phyloP scores from a whole-genome alignment of 2,797 vertebrate genomes.

The Heteromormyrus szaboi region DNA sequence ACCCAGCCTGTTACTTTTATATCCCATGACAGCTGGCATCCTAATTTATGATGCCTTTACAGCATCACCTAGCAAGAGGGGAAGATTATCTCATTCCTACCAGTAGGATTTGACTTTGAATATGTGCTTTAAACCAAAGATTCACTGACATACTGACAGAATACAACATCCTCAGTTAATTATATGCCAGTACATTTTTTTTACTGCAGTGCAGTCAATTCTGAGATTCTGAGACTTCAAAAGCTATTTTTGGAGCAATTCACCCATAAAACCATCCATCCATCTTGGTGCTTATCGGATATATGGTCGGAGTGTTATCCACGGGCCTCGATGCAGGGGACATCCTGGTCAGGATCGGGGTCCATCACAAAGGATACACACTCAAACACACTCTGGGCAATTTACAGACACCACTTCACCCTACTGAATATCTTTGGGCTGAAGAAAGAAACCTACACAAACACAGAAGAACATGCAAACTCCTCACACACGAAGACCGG shows the following conservation, averaged over 20 bases:
- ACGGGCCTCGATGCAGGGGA: neutral
- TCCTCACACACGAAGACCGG: neutral
- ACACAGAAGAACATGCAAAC: neutral
- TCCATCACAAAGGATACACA: neutral
- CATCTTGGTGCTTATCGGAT: neutral
- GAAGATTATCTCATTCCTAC: slow-evolving; percentile 1
- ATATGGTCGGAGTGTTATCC: neutral
- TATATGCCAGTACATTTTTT: slow-evolving; percentile 4
- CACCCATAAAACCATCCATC: neutral
- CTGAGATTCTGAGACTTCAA: neutral
- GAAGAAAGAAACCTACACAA: neutral
- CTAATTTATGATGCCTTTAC: neutral
- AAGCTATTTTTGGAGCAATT: neutral
- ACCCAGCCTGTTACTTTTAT: neutral
- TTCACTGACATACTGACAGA: slow-evolving; percentile 9
- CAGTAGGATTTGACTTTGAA: neutral
- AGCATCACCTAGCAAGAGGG: neutral
- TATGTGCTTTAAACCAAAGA: slow-evolving; percentile 3
- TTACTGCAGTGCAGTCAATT: neutral
- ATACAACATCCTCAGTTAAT: neutral
- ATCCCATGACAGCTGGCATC: neutral
- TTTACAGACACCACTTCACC: neutral
- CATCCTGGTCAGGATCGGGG: neutral
- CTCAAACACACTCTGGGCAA: neutral
- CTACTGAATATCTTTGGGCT: neutral